Evolutionary conservation across 2,888 invertebrate species (phyloP).

Genomic region (Eutolmus rufibarbis): DNA sequence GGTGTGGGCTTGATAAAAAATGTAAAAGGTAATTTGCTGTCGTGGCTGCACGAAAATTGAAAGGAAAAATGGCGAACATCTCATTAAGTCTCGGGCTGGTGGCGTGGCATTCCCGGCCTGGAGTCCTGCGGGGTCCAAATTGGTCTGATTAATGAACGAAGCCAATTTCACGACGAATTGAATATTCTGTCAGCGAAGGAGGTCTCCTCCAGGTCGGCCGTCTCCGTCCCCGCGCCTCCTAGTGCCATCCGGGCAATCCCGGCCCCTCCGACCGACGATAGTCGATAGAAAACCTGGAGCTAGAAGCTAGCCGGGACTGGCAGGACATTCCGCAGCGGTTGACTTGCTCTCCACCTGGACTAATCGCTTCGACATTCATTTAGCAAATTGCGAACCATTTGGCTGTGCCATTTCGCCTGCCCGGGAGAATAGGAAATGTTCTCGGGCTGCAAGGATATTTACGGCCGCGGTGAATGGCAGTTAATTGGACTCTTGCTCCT

Average conservation of each 20-base stretch:
- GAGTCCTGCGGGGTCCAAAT: constrained; percentile 34
- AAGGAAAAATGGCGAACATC: constrained; percentile 41
- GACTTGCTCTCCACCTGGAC: constrained; percentile 13
- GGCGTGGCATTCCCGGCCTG: background rate
- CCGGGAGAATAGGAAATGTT: constrained; percentile 20
- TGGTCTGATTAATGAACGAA: constrained; percentile 41
- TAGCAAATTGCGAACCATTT: constrained; percentile 35
- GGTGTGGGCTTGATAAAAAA: constrained; percentile 18
- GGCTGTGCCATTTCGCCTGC: constrained; percentile 10
- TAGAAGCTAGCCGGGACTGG: background rate
- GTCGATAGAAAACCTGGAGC: background rate
- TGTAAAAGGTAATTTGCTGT: constrained; percentile 42
- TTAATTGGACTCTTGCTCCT: constrained; percentile 25
- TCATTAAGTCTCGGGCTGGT: constrained; percentile 10
- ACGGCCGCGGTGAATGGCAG: constrained; percentile 14
- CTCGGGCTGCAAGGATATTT: background rate
- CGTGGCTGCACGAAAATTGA: constrained; percentile 41
- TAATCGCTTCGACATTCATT: constrained; percentile 37
- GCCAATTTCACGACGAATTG: constrained; percentile 39
- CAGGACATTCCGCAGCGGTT: constrained; percentile 30
- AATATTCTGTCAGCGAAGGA: constrained; percentile 36
- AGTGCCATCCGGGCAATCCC: background rate
- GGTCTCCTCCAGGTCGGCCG: background rate
- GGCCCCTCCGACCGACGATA: background rate
- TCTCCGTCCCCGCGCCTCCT: no score